phyloP scores from a whole-genome alignment of 2,797 vertebrate genomes.

The Furcifer pardalis region DNA sequence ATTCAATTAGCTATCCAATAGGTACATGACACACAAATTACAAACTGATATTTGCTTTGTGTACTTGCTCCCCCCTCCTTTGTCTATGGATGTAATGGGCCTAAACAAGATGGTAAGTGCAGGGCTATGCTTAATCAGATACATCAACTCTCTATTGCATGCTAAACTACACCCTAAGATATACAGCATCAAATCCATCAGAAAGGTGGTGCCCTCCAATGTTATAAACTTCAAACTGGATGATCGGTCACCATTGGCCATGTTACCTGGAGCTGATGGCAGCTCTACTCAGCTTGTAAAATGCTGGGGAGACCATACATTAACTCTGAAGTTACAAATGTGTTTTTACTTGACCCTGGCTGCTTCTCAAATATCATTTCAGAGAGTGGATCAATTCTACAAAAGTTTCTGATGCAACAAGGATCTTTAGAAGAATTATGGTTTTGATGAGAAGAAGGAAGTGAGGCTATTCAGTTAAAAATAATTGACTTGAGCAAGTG shows the following conservation, averaged over 20 bases:
- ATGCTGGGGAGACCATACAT: background rate
- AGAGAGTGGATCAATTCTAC: slow-evolving; percentile 13
- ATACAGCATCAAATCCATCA: background rate
- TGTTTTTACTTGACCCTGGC: background rate
- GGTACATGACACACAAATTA: background rate
- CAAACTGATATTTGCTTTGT: background rate
- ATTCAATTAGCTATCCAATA: no score
- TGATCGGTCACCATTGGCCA: background rate
- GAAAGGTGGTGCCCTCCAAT: background rate
- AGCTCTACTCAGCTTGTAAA: background rate
- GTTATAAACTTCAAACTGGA: background rate
- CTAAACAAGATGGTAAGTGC: background rate
- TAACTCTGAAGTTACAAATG: background rate
- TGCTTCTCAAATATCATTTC: background rate
- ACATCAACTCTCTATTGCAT: background rate
- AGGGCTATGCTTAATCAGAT: background rate
- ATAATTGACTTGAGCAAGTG: slow-evolving; percentile 71
- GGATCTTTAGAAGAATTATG: slow-evolving; percentile 48
- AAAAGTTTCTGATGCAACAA: slow-evolving; percentile 21
- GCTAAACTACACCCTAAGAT: background rate
- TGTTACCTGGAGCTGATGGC: background rate
- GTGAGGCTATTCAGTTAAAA: slow-evolving; percentile 67
- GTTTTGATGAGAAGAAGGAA: slow-evolving; percentile 65
- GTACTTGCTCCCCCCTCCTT: no score
- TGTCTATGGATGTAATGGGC: background rate